Evolutionary conservation across 2,113 vertebrate genomes (phyloP).

Genomic region (Otocyon megalotis): DNA sequence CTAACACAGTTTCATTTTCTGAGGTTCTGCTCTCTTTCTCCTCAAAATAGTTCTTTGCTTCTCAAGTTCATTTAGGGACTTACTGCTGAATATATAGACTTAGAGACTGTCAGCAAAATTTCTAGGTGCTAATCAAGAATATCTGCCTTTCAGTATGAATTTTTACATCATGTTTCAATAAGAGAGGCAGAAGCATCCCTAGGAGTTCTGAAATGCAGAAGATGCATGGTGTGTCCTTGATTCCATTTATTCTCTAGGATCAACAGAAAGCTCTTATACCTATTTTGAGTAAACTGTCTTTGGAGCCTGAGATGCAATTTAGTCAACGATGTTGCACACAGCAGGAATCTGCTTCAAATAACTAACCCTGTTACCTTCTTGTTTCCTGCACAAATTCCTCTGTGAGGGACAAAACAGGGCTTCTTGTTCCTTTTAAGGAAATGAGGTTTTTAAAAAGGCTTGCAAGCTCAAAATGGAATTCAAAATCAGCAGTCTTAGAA

Average conservation of each 20-base stretch:
- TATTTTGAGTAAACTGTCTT: slow-evolving; percentile 71
- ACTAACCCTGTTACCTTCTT: slow-evolving; percentile 69
- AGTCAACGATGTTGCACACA: slow-evolving; percentile 44
- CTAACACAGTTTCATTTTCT: slow-evolving; percentile 47
- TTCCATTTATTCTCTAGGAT: slow-evolving; percentile 45
- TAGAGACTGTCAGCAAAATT: neutral
- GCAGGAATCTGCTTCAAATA: slow-evolving; percentile 72
- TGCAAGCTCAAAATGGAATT: slow-evolving; percentile 64
- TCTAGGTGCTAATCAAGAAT: slow-evolving; percentile 48
- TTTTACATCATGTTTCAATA: neutral
- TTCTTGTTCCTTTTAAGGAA: slow-evolving; percentile 76
- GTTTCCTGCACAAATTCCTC: slow-evolving; percentile 73
- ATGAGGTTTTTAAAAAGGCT: slow-evolving; percentile 49
- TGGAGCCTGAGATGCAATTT: slow-evolving; percentile 33
- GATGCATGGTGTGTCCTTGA: neutral
- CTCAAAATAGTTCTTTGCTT: slow-evolving; percentile 45
- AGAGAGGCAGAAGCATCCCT: neutral
- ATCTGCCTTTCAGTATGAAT: neutral
- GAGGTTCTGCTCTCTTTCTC: neutral
- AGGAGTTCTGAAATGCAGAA: slow-evolving; percentile 23
- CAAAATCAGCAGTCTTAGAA: slow-evolving; percentile 57
- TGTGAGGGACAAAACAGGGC: slow-evolving; percentile 46
- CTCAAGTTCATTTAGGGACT: slow-evolving; percentile 42
- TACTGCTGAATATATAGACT: neutral
- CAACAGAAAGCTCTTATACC: slow-evolving; percentile 31